Evolutionary conservation across 2,113 vertebrate species (phyloP), one percentile per base, ranked within the genome.

Genomic region (Bagarius yarrelli): DNA sequence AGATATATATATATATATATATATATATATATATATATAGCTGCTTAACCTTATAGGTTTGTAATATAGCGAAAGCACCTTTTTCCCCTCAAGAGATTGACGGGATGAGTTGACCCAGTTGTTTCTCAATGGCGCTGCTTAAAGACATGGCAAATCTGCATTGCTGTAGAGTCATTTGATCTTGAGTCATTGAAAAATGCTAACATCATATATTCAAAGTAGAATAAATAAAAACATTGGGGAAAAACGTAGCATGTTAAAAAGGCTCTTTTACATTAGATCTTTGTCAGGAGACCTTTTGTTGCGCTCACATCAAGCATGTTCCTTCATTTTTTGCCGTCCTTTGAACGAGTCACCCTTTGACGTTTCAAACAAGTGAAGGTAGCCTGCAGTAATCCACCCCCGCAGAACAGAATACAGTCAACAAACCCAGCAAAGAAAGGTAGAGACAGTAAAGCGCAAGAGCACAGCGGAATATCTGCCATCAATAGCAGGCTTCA

Each of bases 341-440:
- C 36, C 73, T 44, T 50, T 47, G 52, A 61, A 80, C 47, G 27
- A 72, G 77, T 59, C 55, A 55, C 50, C 66, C 57, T 84, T 78
- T 81, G 79, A 84, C 79, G 56, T 78, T 84, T 81, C 9, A 75
- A 80, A 73, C 40, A 57, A 83, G 57, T n/a, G 56, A 59, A 53
- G 55, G 61, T 80, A 25, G 67, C 40, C 82, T 66, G 59, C 50
- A 66, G 12, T 64, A 85, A 64, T 25, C 70, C 79, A 16, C 79
- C 56, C 70, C 79, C 59, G 13, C 44, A 47, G 76, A 60, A 69
- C 73, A 56, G 70, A 70, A 53, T 47, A 76, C 36, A 56, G 56
- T 78, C 80, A 36, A 77, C 12, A 81, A 57, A 30, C 50, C 57
- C 25, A 13, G 52, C 72, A 78, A 23, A 59, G 59, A 55, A 36